These are phyloP conservation scores for Ctenomys sociabilis DNA, from an alignment of 2,113 vertebrate species.

Conservation along the genomic window DNA sequence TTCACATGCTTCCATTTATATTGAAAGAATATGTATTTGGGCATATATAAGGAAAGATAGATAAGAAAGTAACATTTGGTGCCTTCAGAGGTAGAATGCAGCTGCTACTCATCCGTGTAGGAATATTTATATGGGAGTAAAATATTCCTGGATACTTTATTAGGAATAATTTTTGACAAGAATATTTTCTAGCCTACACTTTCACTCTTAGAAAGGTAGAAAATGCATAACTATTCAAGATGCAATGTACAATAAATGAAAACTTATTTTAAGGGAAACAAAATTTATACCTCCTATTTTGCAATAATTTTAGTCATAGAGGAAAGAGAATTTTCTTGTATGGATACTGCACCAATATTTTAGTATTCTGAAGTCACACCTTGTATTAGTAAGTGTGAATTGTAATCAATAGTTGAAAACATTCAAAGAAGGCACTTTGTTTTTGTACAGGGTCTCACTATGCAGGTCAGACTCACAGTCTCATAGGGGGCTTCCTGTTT, in stretches of 20 bases:
- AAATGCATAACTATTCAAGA: constrained; percentile 1
- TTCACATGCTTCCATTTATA: neutral
- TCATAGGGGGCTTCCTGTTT: too few relatives aligned
- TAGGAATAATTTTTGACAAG: neutral
- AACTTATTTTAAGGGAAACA: neutral
- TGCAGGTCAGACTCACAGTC: too few relatives aligned
- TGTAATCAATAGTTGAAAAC: constrained; percentile 65
- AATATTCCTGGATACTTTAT: too few relatives aligned
- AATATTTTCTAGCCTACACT: neutral
- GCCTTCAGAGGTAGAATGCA: neutral
- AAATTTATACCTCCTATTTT: neutral
- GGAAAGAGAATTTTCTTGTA: neutral
- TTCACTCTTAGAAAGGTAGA: neutral
- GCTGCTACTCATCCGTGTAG: neutral
- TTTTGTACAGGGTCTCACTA: too few relatives aligned
- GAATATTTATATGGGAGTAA: too few relatives aligned
- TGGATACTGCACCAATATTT: neutral
- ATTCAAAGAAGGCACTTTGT: constrained; percentile 3
- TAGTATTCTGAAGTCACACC: constrained; percentile 13
- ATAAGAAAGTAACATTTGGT: neutral
- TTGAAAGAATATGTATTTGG: neutral
- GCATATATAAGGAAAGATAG: neutral
- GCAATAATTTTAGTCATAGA: neutral
- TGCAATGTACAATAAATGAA: neutral
- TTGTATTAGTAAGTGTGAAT: constrained; percentile 56